These are phyloP conservation scores for Onychostoma macrolepis DNA, from an alignment of 2,113 vertebrate species.

Conservation along the genomic window DNA sequence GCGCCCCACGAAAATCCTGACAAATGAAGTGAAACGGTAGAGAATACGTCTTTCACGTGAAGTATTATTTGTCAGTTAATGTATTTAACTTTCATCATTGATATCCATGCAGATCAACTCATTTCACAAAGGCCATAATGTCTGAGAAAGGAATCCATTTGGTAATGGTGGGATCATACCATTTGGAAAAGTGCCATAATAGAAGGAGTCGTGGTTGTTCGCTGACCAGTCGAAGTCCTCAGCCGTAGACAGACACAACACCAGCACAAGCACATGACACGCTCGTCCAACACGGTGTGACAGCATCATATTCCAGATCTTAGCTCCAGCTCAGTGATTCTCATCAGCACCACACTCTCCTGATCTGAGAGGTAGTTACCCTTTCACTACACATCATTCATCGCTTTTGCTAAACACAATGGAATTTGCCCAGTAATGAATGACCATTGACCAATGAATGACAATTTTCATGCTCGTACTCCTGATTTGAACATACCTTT, in stretches of 20 bases:
- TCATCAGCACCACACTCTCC: conserved; percentile 60
- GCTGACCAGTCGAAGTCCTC: conserved; percentile 84
- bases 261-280: conserved; percentile 78
- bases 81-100: neutral
- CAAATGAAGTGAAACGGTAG: conserved; percentile 10
- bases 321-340: conserved; percentile 58
- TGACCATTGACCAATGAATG: too few relatives aligned
- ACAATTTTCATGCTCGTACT: neutral
- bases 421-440: neutral
- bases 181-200: conserved; percentile 89
- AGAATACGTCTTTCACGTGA: neutral
- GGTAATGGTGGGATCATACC: conserved; percentile 72
- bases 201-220: conserved; percentile 87
- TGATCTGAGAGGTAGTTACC: conserved; percentile 35
- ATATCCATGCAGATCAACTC: neutral
- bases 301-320: conserved; percentile 68
- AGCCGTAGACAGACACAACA: conserved; percentile 72
- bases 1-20: conserved; percentile 92
- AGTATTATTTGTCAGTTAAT: neutral
- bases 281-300: conserved; percentile 49
- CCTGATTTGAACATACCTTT: conserved; percentile 51
- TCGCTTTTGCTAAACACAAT: neutral
- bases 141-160: neutral
- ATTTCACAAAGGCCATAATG: neutral
- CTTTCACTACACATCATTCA: neutral